Conservation (phyloP, 23 tunicate genomes). For the Oikopleura dioica region DNA sequence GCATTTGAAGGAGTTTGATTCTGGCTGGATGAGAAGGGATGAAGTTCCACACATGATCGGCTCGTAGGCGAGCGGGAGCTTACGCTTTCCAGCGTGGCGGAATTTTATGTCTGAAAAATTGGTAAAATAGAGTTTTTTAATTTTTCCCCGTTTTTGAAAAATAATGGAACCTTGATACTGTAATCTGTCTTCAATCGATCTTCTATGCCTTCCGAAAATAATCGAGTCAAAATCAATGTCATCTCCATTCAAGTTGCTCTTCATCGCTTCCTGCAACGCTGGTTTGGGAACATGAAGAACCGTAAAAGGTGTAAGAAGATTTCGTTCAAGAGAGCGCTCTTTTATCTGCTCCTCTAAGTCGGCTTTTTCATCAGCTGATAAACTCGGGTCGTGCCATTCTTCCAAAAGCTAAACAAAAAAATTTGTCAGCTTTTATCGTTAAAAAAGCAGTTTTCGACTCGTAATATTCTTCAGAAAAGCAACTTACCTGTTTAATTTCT, state of each 20-base stretch:
- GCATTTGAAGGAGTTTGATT: too few relatives aligned
- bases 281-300: conserved; percentile 1
- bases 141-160: not conserved
- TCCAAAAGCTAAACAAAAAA: too few relatives aligned
- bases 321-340: not conserved
- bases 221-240: not conserved
- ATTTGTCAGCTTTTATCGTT: too few relatives aligned
- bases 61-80: not conserved
- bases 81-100: not conserved
- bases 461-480: too few relatives aligned
- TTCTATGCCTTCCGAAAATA: too few relatives aligned
- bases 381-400: not conserved
- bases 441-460: too few relatives aligned
- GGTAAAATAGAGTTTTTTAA: not conserved
- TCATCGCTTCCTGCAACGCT: not conserved
- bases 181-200: too few relatives aligned
- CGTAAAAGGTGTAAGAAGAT: not conserved
- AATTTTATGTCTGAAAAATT: not conserved
- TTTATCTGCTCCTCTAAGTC: not conserved
- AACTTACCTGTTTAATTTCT: not conserved
- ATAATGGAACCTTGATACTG: too few relatives aligned
- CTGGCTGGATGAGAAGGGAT: too few relatives aligned
- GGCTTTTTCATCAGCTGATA: not conserved
- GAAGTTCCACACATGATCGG: not conserved
- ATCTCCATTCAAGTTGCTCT: not conserved